Conservation (phyloP, 1,140 invertebrate species). For the Drosophila nannoptera region DNA sequence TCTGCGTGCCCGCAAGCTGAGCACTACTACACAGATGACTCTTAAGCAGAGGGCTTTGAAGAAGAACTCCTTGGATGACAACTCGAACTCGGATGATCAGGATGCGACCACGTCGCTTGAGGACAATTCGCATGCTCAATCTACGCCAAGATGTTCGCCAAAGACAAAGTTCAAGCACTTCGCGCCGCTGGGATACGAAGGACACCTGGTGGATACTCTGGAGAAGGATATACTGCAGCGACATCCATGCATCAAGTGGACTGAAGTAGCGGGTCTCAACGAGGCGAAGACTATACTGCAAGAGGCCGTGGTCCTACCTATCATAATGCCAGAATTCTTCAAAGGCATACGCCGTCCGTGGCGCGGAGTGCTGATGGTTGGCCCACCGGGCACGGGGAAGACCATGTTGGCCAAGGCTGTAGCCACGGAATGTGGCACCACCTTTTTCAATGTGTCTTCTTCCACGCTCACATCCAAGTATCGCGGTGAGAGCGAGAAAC, state of each 20-base stretch:
- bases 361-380: constrained; percentile 88
- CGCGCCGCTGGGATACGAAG: constrained; percentile 86
- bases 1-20: constrained; percentile 75
- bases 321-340: constrained; percentile 99
- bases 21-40: constrained; percentile 60
- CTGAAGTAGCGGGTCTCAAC: constrained; percentile 96
- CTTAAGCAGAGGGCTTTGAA: constrained; percentile 70
- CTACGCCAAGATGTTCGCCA: constrained; percentile 62
- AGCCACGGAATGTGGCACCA: constrained; percentile 98
- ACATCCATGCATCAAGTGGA: constrained; percentile 97
- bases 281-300: constrained; percentile 97
- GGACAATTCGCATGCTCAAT: constrained; percentile 72
- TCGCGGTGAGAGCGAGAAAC: constrained; percentile 98
- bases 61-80: constrained; percentile 76
- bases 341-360: constrained; percentile 93
- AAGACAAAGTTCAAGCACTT: constrained; percentile 84
- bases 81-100: constrained; percentile 78
- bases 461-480: constrained; percentile 99
- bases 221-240: constrained; percentile 98
- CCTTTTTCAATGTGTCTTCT: constrained; percentile 99
- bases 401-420: constrained; percentile 99
- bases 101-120: constrained; percentile 76
- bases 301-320: constrained; percentile 98
- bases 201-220: constrained; percentile 88
- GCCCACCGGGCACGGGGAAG: constrained; percentile 93